Percentiles rank a stretch among this genome's conserved stretches.
Conservation (phyloP, 92 coral and sea anemone species). For the Porites lobata region DNA sequence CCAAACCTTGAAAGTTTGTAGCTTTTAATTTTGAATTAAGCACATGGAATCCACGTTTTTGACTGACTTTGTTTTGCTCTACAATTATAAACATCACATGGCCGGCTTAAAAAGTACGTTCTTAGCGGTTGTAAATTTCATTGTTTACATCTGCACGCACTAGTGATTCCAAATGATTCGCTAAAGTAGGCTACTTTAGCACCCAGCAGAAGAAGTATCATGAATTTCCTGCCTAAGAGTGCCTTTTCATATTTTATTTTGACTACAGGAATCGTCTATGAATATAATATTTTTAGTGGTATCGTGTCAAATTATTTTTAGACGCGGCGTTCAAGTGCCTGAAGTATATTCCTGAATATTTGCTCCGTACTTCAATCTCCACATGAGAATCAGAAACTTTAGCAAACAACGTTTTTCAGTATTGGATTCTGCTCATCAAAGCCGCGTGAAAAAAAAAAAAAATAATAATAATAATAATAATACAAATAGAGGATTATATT, state of each 20-base stretch:
- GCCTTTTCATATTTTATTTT: neutral
- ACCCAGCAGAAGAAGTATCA: neutral
- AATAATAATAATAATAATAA: no score
- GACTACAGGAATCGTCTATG: neutral
- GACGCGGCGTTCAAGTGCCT: neutral
- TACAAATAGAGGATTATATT: neutral
- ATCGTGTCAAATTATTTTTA: neutral
- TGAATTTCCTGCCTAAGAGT: neutral
- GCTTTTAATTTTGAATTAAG: neutral
- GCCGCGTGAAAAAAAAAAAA: neutral
- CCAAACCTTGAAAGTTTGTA: neutral
- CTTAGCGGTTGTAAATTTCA: conserved; percentile 1
- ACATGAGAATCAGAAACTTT: neutral
- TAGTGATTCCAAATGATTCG: neutral
- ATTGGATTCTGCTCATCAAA: neutral
- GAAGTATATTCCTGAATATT: neutral
- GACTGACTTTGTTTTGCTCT: conserved; percentile 11
- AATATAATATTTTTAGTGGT: neutral
- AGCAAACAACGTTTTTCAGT: neutral
- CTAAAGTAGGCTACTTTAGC: neutral
- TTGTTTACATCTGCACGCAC: conserved; percentile 35
- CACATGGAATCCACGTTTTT: conserved; percentile 31
- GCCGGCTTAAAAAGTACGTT: neutral
- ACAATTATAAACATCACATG: neutral
- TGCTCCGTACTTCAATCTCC: neutral